A percentile compares a stretch with the other conserved stretches of the same genome.
These are phyloP conservation scores for Ceratitis capitata DNA, from an alignment of 1,140 invertebrate genomes.

Conservation along the genomic window DNA sequence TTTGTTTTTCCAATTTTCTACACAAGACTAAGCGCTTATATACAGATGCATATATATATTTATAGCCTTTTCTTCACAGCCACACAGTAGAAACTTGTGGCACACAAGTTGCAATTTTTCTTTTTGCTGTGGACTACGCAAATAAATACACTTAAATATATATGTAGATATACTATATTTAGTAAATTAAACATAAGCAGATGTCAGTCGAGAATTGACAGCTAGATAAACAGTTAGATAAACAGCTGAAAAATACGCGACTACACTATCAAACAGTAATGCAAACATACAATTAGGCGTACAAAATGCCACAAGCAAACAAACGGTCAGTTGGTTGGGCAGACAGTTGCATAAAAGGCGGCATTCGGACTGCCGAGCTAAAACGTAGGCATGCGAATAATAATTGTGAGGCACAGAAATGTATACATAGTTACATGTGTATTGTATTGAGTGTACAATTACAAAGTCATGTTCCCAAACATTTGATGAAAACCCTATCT, in stretches of 20 bases:
- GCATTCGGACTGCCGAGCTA: not conserved
- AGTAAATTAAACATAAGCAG: not conserved
- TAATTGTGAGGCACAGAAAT: not conserved
- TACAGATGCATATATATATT: not conserved
- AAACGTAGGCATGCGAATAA: not conserved
- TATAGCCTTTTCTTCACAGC: not conserved
- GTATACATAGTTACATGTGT: not conserved
- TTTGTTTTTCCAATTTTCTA: not conserved
- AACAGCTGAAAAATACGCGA: no score
- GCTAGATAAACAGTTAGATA: not conserved
- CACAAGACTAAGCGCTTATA: not conserved
- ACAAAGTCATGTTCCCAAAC: no score
- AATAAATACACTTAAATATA: not conserved
- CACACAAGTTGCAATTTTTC: not conserved
- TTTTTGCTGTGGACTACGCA: not conserved
- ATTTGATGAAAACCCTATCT: no score
- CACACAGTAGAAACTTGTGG: not conserved
- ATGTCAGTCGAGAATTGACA: not conserved
- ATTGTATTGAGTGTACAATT: not conserved
- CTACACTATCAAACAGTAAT: not conserved
- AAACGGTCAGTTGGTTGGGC: not conserved
- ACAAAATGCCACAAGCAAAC: not conserved
- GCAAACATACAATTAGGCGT: constrained; percentile 7
- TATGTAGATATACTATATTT: no score
- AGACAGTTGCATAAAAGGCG: not conserved